Evolutionary conservation across 2,888 invertebrate species (phyloP), one percentile per base, ranked within the genome.

Genomic region (Laothoe populi): DNA sequence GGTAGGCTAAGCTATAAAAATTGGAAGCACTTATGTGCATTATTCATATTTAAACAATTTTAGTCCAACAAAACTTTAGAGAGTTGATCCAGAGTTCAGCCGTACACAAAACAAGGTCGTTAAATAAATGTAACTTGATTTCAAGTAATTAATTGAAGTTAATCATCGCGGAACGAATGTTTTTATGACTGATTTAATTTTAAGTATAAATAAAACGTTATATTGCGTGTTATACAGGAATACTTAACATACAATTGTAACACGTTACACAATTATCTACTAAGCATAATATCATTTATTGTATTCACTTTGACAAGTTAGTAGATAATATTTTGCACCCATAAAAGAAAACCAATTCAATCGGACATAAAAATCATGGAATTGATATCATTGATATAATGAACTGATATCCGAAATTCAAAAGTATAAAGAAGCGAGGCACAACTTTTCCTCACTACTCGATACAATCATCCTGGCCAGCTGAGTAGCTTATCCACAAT

Each of bases 151-250:
- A 49, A 49, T 49, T 26, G 24, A 7, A 48, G 13, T 24, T 5
- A 49, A 26, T 16, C 31, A 31, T 49, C 49, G 31, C 49, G 49
- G 49, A 49, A 49, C 49, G 31, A 31, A 31, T 31, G 1, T 49
- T 49, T 49, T 31, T 16, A 7, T 8, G 2, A 7, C 31, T 26
- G 49, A 31, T 49, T 49, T 16, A 26, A n/a, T 16, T 31, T n/a
- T 49, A 49, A 49, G 26, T 31, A 49, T 16, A 49, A 49, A 31
- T 8, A 26, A 49, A 49, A 49, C 16, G 49, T 49, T 31, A 49
- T 3, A n/a, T 49, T 16, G 49, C 49, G 49, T 49, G 49, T 7
- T 49, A 16, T 10, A 16, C 7, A 16, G 26, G 10, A 49, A 31
- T 49, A 26, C 26, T 7, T 49, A 16, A 31, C n/a, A 49, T 8